Evolutionary conservation across 2,888 invertebrate genomes (phyloP).

Genomic region (Pseudococcus longispinus): DNA sequence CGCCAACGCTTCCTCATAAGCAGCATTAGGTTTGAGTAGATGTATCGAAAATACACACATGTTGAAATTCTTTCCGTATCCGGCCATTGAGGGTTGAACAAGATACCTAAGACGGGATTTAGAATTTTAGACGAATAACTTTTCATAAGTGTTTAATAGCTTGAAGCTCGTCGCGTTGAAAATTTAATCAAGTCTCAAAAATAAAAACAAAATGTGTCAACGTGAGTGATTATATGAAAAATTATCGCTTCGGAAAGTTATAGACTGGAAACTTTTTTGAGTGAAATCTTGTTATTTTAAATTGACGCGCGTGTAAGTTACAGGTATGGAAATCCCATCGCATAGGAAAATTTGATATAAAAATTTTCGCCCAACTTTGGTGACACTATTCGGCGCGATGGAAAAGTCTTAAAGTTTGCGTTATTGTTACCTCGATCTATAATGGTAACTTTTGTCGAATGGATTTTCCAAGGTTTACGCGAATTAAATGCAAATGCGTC

Average conservation of each 20-base stretch:
- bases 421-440: background rate
- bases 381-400: background rate
- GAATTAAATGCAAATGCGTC: background rate
- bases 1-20: background rate
- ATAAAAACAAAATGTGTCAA: slow-evolving; percentile 35
- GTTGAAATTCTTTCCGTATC: background rate
- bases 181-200: slow-evolving; percentile 24
- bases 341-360: slow-evolving; percentile 5
- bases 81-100: background rate
- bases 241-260: background rate
- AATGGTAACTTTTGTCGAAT: background rate
- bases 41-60: background rate
- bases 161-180: slow-evolving; percentile 7
- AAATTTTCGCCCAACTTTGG: background rate
- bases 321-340: slow-evolving; percentile 17
- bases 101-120: background rate
- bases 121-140: background rate
- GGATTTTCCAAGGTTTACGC: slow-evolving; percentile 15
- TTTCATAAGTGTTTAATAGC: slow-evolving; percentile 20
- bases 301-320: slow-evolving; percentile 22
- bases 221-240: slow-evolving; percentile 21
- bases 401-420: slow-evolving; percentile 7
- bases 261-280: slow-evolving; percentile 5
- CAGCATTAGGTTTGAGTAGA: background rate
- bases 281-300: slow-evolving; percentile 17